A percentile compares a stretch with the other conserved stretches of the same genome.
phyloP scores from a whole-genome alignment of 2,888 invertebrate species.

The Lepidocyrtoides sp. region DNA sequence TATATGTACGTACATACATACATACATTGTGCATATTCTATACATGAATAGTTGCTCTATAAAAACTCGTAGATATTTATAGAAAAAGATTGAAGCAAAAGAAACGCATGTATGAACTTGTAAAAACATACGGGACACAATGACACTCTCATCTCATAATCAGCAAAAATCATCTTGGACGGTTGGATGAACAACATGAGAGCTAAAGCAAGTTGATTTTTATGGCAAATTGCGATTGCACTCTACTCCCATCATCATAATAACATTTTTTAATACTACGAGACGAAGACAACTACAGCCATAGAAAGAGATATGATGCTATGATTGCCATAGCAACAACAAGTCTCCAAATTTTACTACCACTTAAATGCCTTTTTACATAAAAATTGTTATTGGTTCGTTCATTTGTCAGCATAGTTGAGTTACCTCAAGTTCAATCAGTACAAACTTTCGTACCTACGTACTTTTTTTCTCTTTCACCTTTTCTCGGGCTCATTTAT shows the following conservation, averaged over 20 bases:
- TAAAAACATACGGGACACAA: background rate
- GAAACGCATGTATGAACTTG: too few species aligned
- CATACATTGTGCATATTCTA: too few species aligned
- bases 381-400: constrained; percentile 26
- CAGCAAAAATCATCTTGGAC: too few species aligned
- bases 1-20: too few species aligned
- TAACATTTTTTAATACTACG: background rate
- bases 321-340: constrained; percentile 9
- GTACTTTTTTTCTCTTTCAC: too few species aligned
- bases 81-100: too few species aligned
- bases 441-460: too few species aligned
- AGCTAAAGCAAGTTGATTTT: constrained; percentile 19
- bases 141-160: background rate
- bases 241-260: background rate
- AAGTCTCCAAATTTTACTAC: constrained; percentile 34
- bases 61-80: background rate
- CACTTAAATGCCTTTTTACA: constrained; percentile 28
- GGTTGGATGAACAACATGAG: background rate
- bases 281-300: background rate
- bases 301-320: too few species aligned
- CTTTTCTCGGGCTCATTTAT: too few species aligned
- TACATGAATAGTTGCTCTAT: too few species aligned
- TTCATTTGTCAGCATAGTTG: background rate
- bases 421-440: too few species aligned
- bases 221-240: constrained; percentile 24